These are phyloP conservation scores for Spilogale gracilis DNA, from an alignment of 2,113 vertebrate genomes.

Conservation along the genomic window DNA sequence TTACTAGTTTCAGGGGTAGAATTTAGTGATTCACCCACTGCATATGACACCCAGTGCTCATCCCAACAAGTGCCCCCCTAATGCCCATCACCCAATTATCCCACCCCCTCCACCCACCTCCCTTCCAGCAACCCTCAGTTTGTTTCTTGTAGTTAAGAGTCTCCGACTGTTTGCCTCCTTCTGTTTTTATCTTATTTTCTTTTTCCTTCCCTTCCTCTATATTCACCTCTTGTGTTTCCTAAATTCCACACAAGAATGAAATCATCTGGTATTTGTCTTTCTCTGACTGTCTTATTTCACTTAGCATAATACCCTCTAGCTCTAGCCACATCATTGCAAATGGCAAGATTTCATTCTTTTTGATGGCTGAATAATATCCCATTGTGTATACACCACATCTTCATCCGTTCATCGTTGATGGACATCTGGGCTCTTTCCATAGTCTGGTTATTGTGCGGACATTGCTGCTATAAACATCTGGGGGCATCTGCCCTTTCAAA, in stretches of 20 bases:
- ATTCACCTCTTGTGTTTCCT: not conserved
- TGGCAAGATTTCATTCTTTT: not conserved
- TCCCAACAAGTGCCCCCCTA: not conserved
- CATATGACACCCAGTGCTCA: not conserved
- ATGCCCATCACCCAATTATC: not conserved
- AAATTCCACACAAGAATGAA: not conserved
- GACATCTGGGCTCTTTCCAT: not conserved
- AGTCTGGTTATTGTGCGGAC: not conserved
- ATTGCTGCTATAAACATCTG: not conserved
- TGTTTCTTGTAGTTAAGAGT: not conserved
- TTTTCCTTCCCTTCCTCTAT: not conserved
- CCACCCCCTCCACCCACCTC: not conserved
- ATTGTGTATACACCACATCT: not conserved
- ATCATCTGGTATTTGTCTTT: not conserved
- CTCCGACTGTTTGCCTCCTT: not conserved
- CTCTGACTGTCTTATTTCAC: not conserved
- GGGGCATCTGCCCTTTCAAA: not conserved
- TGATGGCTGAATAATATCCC: not conserved
- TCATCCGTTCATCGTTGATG: not conserved
- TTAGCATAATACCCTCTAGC: not conserved
- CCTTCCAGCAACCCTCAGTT: not conserved
- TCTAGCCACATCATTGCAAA: not conserved
- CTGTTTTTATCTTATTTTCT: not conserved
- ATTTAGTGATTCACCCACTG: not conserved
- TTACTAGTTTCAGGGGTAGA: not conserved